Percentiles rank a stretch among this genome's conserved stretches.
These are phyloP conservation scores for Metopolophium dirhodum DNA, from an alignment of 1,140 invertebrate genomes.

Conservation along the genomic window DNA sequence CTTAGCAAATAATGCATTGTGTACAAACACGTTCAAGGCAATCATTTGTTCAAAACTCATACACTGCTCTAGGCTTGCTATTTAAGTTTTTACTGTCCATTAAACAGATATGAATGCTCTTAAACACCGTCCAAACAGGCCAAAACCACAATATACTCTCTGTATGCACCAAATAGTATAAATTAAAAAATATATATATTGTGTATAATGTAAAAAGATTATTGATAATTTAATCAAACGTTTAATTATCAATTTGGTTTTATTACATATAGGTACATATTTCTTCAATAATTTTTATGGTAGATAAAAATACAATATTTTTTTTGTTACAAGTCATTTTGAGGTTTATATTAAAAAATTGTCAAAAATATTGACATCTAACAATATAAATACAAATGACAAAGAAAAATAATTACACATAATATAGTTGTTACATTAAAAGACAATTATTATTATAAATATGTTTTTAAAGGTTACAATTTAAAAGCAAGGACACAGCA, in stretches of 20 bases:
- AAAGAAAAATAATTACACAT: conserved; percentile 19
- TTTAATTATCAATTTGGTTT: conserved; percentile 28
- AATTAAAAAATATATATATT: too few species aligned
- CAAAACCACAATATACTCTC: too few species aligned
- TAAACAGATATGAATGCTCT: too few species aligned
- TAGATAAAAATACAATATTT: conserved; percentile 18
- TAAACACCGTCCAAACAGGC: too few species aligned
- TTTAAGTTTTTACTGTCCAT: too few species aligned
- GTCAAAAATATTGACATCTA: conserved; percentile 9
- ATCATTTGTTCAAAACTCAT: too few species aligned
- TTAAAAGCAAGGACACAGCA: conserved; percentile 44
- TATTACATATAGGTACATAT: not conserved
- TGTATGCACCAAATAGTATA: too few species aligned
- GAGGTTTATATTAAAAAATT: not conserved
- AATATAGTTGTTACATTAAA: not conserved
- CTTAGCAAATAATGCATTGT: too few species aligned
- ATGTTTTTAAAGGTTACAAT: not conserved
- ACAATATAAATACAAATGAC: conserved; percentile 19
- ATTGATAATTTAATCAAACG: not conserved
- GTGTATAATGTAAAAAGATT: not conserved
- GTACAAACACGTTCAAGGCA: too few species aligned
- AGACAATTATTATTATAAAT: not conserved
- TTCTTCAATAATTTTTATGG: not conserved
- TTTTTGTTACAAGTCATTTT: not conserved
- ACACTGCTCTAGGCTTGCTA: too few species aligned